These are phyloP conservation scores for Gari tellinella DNA, from an alignment of 2,888 invertebrate species.

Conservation along the genomic window DNA sequence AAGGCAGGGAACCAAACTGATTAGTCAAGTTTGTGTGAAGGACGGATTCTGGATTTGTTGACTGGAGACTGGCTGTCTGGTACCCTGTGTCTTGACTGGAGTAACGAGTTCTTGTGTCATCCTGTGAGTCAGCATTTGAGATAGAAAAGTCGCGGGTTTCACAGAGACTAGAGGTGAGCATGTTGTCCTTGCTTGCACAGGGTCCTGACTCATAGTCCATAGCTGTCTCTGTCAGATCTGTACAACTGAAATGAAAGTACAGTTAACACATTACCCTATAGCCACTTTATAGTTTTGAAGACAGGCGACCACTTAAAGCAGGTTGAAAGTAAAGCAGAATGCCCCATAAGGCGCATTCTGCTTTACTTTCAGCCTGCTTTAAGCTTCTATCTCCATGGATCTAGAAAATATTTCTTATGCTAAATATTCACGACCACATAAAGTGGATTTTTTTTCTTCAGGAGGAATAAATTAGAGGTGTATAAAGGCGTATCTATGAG, in stretches of 20 bases:
- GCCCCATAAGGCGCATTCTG: too few relatives aligned
- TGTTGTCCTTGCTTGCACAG: constrained; percentile 35
- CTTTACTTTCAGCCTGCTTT: too few relatives aligned
- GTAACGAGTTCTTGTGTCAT: constrained; percentile 64
- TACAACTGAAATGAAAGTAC: constrained; percentile 37
- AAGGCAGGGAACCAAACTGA: constrained; percentile 70
- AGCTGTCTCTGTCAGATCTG: constrained; percentile 58
- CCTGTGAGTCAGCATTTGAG: constrained; percentile 61
- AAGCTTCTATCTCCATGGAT: too few relatives aligned
- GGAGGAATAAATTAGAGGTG: too few relatives aligned
- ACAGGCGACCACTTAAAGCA: too few relatives aligned
- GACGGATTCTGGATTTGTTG: constrained; percentile 73
- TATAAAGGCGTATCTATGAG: too few relatives aligned
- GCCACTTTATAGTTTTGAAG: too few relatives aligned
- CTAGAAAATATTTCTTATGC: too few relatives aligned
- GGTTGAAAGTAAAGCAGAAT: too few relatives aligned
- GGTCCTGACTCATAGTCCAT: constrained; percentile 64
- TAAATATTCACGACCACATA: too few relatives aligned
- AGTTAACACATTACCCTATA: too few relatives aligned
- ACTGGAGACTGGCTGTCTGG: constrained; percentile 79
- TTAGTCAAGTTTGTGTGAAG: constrained; percentile 71
- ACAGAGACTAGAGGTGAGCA: constrained; percentile 64
- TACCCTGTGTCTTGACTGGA: constrained; percentile 82
- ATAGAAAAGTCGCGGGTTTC: constrained; percentile 63
- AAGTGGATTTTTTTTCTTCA: too few relatives aligned